Evolutionary conservation across 2,113 vertebrate species (phyloP), one percentile per base, ranked within the genome.

Genomic region (Holacanthus passer): DNA sequence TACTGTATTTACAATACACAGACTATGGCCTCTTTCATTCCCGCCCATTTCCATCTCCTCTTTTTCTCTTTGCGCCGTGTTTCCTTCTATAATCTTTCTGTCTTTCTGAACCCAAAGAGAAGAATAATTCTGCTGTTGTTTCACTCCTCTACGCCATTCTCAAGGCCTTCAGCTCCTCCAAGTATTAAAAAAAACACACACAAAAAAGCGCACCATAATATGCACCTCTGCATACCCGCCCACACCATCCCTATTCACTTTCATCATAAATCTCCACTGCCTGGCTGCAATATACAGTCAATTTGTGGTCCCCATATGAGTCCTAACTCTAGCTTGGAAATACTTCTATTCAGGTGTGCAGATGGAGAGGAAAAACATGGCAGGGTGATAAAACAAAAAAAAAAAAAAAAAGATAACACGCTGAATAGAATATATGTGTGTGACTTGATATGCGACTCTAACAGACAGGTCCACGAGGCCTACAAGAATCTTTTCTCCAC

Each of bases 221-320:
- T 85, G 78, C 85, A 91, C 90, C 86, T 88, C 83, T 88, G 83
- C 85, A 60, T 63, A 58, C 58, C 91, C 83, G 65, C 90, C 86
- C 91, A 90, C 91, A 67, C 82, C 76, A 22, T 77, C 85, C 82
- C 85, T 56, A 60, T 87, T 91, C 86, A 69, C 85, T 86, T 87
- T 75, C 83, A 87, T 80, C 89, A 60, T 93, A 91, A 92, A 90
- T 92, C 89, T 93, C 81, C 64, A 16, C 70, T 55, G 73, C 71
- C 80, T 66, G 88, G 77, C 87, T 56, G 77, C 75, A 87, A 86
- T 79, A 87, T 65, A 73, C 53, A 31, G 70, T 82, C 88, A 87
- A 88, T 89, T 91, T 91, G 91, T 88, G 88, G 93, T 85, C 86
- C 90, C 90, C 91, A 27, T 37, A 85, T 89, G 90, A 85, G 80